These are phyloP conservation scores for Pleuronectes platessa DNA, from an alignment of 2,113 vertebrate genomes.

Conservation along the genomic window DNA sequence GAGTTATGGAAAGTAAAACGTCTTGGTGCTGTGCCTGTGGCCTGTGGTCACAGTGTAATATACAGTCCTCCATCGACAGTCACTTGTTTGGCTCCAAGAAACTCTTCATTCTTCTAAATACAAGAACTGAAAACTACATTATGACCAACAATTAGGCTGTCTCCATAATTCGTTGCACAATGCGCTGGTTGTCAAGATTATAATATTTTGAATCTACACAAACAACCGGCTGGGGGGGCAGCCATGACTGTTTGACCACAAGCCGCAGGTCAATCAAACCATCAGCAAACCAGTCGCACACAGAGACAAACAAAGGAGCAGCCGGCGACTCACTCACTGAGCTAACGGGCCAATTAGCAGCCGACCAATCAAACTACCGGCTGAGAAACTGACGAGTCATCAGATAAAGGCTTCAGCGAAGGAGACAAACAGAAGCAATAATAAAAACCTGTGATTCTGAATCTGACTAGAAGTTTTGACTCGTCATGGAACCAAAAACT, in stretches of 20 bases:
- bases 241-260: slow-evolving; percentile 42
- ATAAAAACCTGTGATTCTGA: too few species aligned
- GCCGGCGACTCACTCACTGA: background rate
- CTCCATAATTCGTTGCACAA: slow-evolving; percentile 38
- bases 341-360: background rate
- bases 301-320: background rate
- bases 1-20: slow-evolving; percentile 54
- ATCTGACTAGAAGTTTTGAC: too few species aligned
- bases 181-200: slow-evolving; percentile 24
- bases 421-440: background rate
- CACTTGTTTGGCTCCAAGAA: slow-evolving; percentile 13
- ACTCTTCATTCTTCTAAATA: slow-evolving; percentile 13
- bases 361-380: background rate
- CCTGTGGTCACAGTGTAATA: slow-evolving; percentile 36
- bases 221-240: slow-evolving; percentile 43
- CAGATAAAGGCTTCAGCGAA: background rate
- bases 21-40: slow-evolving; percentile 37
- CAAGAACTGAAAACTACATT: slow-evolving; percentile 14
- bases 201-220: slow-evolving; percentile 49
- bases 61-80: slow-evolving; percentile 8
- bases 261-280: slow-evolving; percentile 29
- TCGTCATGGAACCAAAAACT: too few species aligned
- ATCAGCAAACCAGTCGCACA: slow-evolving; percentile 4
- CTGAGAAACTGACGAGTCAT: background rate
- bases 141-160: slow-evolving; percentile 6